phyloP scores from a whole-genome alignment of 2,113 vertebrate species.

The Sardina pilchardus region DNA sequence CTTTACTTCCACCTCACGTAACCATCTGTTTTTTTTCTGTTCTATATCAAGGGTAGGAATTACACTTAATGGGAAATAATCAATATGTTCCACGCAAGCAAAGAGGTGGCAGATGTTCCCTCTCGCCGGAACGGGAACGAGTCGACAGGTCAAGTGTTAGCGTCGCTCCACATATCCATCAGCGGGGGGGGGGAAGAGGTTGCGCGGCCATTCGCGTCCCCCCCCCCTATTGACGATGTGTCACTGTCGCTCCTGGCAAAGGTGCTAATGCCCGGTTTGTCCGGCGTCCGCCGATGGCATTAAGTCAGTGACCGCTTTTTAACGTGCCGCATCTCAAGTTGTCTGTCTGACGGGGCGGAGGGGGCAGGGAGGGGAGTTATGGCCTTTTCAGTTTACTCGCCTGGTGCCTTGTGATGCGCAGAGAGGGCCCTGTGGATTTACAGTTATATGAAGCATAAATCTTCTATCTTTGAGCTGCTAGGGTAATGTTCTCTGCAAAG shows the following conservation, averaged over 20 bases:
- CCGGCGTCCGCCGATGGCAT: slow-evolving; percentile 28
- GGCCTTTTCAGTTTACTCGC: not conserved
- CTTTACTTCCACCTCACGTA: not conserved
- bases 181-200: not conserved
- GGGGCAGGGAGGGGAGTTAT: not conserved
- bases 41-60: slow-evolving; percentile 38
- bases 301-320: slow-evolving; percentile 40
- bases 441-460: not conserved
- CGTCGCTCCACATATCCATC: slow-evolving; percentile 39
- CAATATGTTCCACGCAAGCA: slow-evolving; percentile 30
- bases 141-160: slow-evolving; percentile 50
- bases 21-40: slow-evolving; percentile 13
- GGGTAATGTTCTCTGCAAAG: not conserved
- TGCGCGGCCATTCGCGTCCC: slow-evolving; percentile 32
- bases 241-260: slow-evolving; percentile 6
- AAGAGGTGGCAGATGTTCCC: slow-evolving; percentile 36
- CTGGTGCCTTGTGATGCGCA: not conserved
- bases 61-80: slow-evolving; percentile 32
- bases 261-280: slow-evolving; percentile 39
- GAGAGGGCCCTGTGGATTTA: not conserved
- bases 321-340: slow-evolving; percentile 20
- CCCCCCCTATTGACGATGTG: slow-evolving; percentile 48
- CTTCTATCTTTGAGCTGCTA: not conserved
- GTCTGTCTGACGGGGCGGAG: slow-evolving; percentile 20
- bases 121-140: slow-evolving; percentile 48